Percentiles rank a stretch among this genome's conserved stretches.
These are phyloP conservation scores for Galerucella calmariensis DNA, from an alignment of 2,888 invertebrate genomes.

Conservation along the genomic window DNA sequence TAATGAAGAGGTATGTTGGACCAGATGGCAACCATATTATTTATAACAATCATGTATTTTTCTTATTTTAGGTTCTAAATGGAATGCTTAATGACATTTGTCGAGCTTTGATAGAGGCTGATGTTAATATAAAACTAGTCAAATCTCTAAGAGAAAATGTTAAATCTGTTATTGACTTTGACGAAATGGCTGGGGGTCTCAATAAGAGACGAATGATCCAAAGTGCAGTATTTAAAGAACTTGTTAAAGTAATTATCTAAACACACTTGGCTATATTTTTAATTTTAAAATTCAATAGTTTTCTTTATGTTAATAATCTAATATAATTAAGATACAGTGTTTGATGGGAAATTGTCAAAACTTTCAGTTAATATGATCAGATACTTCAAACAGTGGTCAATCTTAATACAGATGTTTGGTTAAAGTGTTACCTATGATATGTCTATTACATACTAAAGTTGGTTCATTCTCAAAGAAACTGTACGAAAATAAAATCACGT, in stretches of 20 bases:
- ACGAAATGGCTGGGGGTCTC: constrained; percentile 98
- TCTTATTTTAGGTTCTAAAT: constrained; percentile 84
- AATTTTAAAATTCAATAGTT: constrained; percentile 1
- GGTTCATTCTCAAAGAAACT: too few relatives aligned
- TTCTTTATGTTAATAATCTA: background rate
- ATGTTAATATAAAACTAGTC: constrained; percentile 95
- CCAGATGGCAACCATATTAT: constrained; percentile 48
- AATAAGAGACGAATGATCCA: constrained; percentile 99
- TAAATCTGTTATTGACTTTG: constrained; percentile 96
- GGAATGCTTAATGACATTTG: constrained; percentile 99
- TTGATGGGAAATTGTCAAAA: background rate
- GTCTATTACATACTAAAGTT: too few relatives aligned
- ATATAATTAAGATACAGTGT: background rate
- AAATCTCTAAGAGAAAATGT: constrained; percentile 98
- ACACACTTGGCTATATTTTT: background rate
- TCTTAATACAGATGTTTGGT: too few relatives aligned
- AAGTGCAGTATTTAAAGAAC: constrained; percentile 97
- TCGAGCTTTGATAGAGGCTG: constrained; percentile 95
- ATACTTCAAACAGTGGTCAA: too few relatives aligned
- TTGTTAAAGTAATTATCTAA: constrained; percentile 83
- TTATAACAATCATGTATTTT: constrained; percentile 25
- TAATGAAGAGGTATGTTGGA: constrained; percentile 87
- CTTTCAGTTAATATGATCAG: background rate
- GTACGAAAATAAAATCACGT: too few relatives aligned
- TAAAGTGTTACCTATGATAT: too few relatives aligned